Base-by-base conservation (phyloP, 2,113 vertebrate genomes). In the Otolemur garnettii region DNA sequence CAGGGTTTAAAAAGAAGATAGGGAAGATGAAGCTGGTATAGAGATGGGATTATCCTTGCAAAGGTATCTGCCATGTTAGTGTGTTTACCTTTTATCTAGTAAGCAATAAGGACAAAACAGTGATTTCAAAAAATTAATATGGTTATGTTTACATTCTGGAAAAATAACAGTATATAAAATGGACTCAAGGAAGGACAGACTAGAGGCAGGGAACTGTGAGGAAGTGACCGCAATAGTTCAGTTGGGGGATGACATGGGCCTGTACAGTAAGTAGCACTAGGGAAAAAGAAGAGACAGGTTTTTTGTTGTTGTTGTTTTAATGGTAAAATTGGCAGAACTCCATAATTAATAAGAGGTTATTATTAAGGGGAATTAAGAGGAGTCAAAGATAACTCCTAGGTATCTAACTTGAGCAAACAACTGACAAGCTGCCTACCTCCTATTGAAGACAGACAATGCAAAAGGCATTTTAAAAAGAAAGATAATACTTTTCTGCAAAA, bases 41-140 rank as follows among this genome's bases (percentile, higher is more conserved):
- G 26, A 71, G 19, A 66, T 13, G 66, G 45, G 66, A 60, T 89
- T 72, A 69, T 53, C 26, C 50, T 81, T 80, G 45, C 75, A 92
- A 90, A 96, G 33, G 17, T n/a, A 87, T 68, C 28, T 68, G 62
- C 0, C 81, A 35, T 26, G 13, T 79, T 24, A 28, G n/a, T n/a
- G n/a, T n/a, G 62, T 55, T 92, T 64, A 79, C 17, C 42, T 83
- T 87, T 96, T 75, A 95, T 57, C 30, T 69, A 91, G 50, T 22
- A 93, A 93, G 15, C 59, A 86, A 72, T 8, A 53, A 21, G 57
- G 60, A 77, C 30, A 89, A 91, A 88, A 89, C 19, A 85, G 42
- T 71, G 26, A 26, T 64, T 18, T 59, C 4, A 28, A 19, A 12
- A 72, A 92, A 38, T 62, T 30, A 93, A 45, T 87, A 79, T 22